Percentiles rank a stretch among this genome's conserved stretches.
Conservation (phyloP, 2,888 invertebrate species). For the Orthonevra nobilis region DNA sequence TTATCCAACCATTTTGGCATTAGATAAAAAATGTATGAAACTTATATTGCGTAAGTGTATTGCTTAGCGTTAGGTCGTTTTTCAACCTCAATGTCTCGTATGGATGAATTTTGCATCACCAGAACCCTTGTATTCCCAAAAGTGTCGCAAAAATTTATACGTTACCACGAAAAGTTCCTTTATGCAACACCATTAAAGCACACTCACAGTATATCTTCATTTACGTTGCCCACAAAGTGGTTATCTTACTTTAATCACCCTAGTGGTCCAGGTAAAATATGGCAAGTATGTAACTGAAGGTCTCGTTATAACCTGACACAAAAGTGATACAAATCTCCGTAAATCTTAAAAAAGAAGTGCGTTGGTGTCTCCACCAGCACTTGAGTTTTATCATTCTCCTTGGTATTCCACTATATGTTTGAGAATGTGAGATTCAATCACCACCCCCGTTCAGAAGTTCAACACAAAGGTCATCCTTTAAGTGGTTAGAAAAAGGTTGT, state of each 20-base stretch:
- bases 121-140: background rate
- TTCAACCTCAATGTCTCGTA: too few relatives aligned
- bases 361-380: constrained; percentile 10
- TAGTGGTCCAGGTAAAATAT: constrained; percentile 16
- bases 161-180: background rate
- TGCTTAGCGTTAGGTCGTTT: background rate
- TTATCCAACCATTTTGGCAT: background rate
- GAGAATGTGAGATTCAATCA: constrained; percentile 20
- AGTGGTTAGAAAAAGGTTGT: too few relatives aligned
- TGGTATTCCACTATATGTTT: background rate
- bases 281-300: background rate
- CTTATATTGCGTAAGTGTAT: background rate
- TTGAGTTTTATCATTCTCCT: background rate
- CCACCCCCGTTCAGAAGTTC: constrained; percentile 24
- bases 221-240: constrained; percentile 6
- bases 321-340: constrained; percentile 26
- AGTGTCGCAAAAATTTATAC: background rate
- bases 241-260: constrained; percentile 21
- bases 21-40: background rate
- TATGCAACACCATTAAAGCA: background rate
- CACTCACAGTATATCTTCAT: background rate
- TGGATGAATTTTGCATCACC: background rate
- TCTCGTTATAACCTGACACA: background rate
- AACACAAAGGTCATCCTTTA: constrained; percentile 43
- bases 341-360: background rate